phyloP scores from a whole-genome alignment of 2,888 invertebrate species.

The Hetaerina titia region DNA sequence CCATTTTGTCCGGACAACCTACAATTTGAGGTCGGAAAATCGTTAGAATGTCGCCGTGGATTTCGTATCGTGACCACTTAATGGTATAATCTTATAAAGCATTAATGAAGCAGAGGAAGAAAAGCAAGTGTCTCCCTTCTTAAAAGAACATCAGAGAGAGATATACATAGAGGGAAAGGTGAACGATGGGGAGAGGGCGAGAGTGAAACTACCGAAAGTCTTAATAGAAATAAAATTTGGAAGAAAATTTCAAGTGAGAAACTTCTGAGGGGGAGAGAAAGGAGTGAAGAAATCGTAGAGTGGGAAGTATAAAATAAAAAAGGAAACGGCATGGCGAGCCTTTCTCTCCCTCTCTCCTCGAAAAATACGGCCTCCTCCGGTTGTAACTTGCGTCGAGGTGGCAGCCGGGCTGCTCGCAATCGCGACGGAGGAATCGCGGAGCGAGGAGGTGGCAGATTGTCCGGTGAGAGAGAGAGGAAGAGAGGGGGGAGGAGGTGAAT shows the following conservation, averaged over 20 bases:
- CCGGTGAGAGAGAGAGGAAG: neutral
- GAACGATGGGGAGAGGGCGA: neutral
- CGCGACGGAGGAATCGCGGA: neutral
- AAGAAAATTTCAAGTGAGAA: neutral
- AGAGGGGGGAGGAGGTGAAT: neutral
- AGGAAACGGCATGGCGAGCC: neutral
- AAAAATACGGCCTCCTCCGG: conserved; percentile 26
- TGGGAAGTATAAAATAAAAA: neutral
- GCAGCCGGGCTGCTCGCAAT: conserved; percentile 21
- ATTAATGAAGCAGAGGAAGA: neutral
- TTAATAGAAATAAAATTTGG: conserved; percentile 19
- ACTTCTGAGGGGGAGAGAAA: neutral
- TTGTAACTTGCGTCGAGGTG: conserved; percentile 34
- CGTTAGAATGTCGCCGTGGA: neutral
- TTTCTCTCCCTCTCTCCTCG: neutral
- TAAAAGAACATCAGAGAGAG: neutral
- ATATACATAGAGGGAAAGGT: neutral
- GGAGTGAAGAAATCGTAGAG: neutral
- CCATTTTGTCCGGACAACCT: neutral
- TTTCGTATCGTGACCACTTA: neutral
- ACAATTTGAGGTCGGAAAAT: neutral
- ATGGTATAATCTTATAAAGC: neutral
- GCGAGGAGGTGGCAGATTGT: conserved; percentile 24
- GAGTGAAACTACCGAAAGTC: neutral
- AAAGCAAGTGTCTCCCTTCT: neutral